phyloP scores from a whole-genome alignment of 2,888 invertebrate species.

The Eupithecia insigniata region DNA sequence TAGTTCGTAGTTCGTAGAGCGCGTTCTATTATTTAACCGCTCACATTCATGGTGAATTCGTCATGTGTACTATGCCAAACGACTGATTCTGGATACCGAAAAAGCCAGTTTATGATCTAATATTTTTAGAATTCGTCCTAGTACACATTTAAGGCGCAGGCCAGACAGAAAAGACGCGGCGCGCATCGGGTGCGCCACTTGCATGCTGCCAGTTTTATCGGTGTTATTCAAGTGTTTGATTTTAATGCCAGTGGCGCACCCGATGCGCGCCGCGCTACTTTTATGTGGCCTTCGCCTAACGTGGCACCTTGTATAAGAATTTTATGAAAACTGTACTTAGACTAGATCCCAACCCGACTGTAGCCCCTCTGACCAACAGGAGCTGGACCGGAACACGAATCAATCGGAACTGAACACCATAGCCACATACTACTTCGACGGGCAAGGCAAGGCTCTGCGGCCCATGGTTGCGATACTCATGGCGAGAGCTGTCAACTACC shows the following conservation, averaged over 20 bases:
- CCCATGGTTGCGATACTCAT: constrained; percentile 97
- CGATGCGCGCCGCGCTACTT: too few relatives aligned
- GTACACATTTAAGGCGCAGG: background rate
- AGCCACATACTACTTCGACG: constrained; percentile 98
- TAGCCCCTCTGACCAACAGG: constrained; percentile 81
- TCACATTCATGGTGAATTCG: too few relatives aligned
- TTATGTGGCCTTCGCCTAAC: too few relatives aligned
- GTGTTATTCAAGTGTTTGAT: too few relatives aligned
- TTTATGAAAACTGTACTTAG: constrained; percentile 32
- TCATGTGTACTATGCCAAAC: background rate
- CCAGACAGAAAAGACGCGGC: too few relatives aligned
- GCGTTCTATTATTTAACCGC: too few relatives aligned
- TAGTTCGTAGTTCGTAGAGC: too few relatives aligned
- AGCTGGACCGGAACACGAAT: constrained; percentile 90
- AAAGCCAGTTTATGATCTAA: background rate
- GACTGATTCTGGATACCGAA: background rate
- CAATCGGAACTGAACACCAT: constrained; percentile 94
- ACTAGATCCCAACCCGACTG: constrained; percentile 67
- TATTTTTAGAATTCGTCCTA: background rate
- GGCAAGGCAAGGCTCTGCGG: constrained; percentile 98
- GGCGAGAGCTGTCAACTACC: constrained; percentile 96
- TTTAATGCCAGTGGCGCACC: too few relatives aligned
- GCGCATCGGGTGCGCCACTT: too few relatives aligned
- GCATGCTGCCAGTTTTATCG: too few relatives aligned
- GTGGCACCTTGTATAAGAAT: background rate